Conservation (phyloP, 2,113 vertebrate species). For the Cettia cetti region DNA sequence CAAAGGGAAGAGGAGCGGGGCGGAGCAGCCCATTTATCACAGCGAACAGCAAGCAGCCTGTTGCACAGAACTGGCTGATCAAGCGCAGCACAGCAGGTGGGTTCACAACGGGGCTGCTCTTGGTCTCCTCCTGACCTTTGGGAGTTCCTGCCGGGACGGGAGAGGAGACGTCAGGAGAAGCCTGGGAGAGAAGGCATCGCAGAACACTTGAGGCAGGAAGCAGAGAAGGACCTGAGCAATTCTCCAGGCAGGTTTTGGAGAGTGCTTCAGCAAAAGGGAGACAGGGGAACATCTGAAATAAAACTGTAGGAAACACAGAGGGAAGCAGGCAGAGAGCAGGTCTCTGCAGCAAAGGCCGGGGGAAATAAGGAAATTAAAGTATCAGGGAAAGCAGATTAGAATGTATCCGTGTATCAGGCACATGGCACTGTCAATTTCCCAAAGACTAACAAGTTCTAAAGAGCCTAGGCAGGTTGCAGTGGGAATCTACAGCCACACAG, state of each 20-base stretch:
- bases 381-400: neutral
- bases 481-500: neutral
- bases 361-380: neutral
- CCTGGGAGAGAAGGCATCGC: neutral
- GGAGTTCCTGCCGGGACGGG: neutral
- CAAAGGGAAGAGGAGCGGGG: neutral
- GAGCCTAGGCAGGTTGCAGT: neutral
- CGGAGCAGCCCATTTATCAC: neutral
- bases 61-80: neutral
- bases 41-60: neutral
- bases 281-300: rapidly evolving
- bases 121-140: neutral
- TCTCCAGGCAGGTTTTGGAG: neutral
- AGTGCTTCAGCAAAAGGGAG: neutral
- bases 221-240: neutral
- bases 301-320: neutral
- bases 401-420: neutral
- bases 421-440: rapidly evolving
- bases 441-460: rapidly evolving
- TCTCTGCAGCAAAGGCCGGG: neutral
- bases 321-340: neutral
- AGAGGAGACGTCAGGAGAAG: neutral
- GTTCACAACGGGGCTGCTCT: neutral
- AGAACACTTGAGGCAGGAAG: neutral
- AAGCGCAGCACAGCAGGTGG: neutral